These are phyloP conservation scores for Melieria crassipennis DNA, from an alignment of 2,888 invertebrate genomes.

Conservation along the genomic window DNA sequence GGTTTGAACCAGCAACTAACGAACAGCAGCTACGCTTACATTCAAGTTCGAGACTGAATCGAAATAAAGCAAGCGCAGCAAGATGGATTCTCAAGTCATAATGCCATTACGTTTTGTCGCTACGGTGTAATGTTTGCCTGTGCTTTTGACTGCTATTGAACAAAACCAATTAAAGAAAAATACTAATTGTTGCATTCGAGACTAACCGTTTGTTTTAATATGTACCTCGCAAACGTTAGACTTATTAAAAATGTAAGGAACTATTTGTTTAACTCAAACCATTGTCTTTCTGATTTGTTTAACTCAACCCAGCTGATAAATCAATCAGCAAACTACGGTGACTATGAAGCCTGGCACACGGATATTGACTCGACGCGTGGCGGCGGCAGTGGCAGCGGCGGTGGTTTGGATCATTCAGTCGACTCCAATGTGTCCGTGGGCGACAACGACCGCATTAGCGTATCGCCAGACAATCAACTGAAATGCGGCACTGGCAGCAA, in stretches of 20 bases:
- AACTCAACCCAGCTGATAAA: constrained; percentile 55
- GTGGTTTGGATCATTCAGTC: constrained; percentile 60
- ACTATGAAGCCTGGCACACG: constrained; percentile 63
- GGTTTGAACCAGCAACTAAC: no score
- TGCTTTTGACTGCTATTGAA: background rate
- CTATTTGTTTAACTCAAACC: no score
- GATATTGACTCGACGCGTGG: constrained; percentile 62
- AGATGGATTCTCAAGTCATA: no score
- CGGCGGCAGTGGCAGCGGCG: constrained; percentile 39
- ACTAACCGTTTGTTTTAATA: background rate
- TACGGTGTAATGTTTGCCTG: background rate
- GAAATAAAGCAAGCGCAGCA: no score
- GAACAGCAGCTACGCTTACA: no score
- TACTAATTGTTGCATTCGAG: background rate
- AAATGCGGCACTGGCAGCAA: constrained; percentile 43
- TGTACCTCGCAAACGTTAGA: no score
- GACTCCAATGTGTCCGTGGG: constrained; percentile 63
- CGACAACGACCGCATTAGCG: constrained; percentile 60
- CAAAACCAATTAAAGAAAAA: no score
- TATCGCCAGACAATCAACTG: constrained; percentile 59
- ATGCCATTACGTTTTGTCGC: background rate
- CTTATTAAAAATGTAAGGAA: no score
- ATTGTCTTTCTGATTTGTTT: background rate
- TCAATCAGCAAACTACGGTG: constrained; percentile 59
- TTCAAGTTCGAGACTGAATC: no score